Conservation (phyloP, 2,113 vertebrate genomes). For the Aegotheles bennettii region DNA sequence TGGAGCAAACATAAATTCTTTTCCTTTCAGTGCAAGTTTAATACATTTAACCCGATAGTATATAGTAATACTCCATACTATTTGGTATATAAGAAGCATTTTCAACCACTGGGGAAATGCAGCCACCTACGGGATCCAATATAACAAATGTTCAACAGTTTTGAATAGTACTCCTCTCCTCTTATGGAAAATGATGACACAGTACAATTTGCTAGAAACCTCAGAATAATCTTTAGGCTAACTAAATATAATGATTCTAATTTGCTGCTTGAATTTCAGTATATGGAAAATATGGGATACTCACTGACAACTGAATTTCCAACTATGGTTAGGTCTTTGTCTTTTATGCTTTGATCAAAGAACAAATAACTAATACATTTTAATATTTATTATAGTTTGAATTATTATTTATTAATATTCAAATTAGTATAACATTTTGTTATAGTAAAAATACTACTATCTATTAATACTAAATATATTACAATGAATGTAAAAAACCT, state of each 20-base stretch:
- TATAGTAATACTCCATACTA: neutral
- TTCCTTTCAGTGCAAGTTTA: neutral
- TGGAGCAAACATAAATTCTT: neutral
- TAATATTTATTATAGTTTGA: neutral
- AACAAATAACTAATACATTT: neutral
- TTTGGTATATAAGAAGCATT: neutral
- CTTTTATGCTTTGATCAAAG: neutral
- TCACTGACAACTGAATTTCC: neutral
- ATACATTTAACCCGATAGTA: neutral
- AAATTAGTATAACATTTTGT: neutral
- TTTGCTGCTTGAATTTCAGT: neutral
- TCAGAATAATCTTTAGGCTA: neutral
- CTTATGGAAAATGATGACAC: neutral
- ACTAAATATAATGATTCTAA: neutral
- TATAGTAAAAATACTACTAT: neutral
- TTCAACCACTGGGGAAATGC: neutral
- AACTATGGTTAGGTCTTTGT: neutral
- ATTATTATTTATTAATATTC: neutral
- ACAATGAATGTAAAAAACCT: too few relatives aligned
- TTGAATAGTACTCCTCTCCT: neutral
- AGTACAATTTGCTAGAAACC: neutral
- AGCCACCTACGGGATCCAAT: neutral
- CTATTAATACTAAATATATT: neutral
- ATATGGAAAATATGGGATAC: neutral
- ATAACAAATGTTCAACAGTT: neutral